Evolutionary conservation across 2,113 vertebrate species (phyloP), one percentile per base, ranked within the genome.

Genomic region (Elgaria multicarinata): DNA sequence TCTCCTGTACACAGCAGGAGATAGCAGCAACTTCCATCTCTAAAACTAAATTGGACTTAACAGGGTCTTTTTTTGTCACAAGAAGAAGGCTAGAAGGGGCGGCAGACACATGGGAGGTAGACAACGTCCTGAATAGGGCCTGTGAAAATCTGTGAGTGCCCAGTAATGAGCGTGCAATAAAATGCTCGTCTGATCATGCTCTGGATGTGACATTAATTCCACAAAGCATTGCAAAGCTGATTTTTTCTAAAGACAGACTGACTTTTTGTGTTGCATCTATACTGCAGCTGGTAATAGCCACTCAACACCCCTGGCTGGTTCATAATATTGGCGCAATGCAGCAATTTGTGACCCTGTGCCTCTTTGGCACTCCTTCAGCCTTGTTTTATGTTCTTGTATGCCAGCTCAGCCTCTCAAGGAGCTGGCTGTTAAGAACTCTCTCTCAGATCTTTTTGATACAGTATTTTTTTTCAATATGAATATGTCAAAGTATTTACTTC

Each of bases 401-500:
- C 74, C 58, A 66, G 28, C 22, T 14, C 72, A 44, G 24, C 9
- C 26, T 72, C 46, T 80, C 50, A 71, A 71, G 71, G 46, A 71
- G 18, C 66, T 46, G n/a, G 8, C 46, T 31, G 66, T 36, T 20
- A 77, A 26, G 2, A 55, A 81, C 39, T 71, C 28, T 36, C 31
- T 46, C 44, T 81, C 77, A 58, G 36, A 81, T 71, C 46, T 71
- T 72, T 72, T 42, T 55, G 36, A 44, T 55, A 36, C 22, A 44
- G 31, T 33, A 62, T 44, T 88, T 89, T 88, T 89, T 64, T 75
- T 42, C 39, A 82, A 62, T 85, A 64, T 42, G 81, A 81, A 89
- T 87, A 77, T 89, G 13, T 42, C 36, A 13, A 91, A 90, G 69
- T 83, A 66, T 90, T 93, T 85, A 71, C 39, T 77, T 66, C 50